Evolutionary conservation across 1,140 invertebrate genomes (phyloP), one percentile per base, ranked within the genome.

Genomic region (Lordiphosa stackelbergi): DNA sequence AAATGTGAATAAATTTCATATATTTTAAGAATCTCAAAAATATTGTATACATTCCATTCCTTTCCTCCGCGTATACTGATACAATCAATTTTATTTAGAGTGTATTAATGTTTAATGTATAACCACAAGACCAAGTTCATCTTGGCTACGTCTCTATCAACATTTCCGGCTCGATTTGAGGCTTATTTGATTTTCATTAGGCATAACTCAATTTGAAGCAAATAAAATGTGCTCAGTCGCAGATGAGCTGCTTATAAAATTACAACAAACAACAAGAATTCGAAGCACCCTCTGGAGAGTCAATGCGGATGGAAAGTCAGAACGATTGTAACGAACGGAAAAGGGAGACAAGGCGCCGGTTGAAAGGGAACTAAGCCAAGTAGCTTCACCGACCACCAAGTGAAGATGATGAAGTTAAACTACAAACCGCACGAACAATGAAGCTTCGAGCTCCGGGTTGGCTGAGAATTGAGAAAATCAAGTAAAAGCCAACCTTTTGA

Each of bases 101-200:
- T 31, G 28, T 31, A 31, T 3, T 8, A 2, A 19, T 19, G 2
- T 19, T 19, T 19, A 19, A 19, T 28, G 6, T 28, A 5, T 28
- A 28, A 28, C 5, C 24, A 31, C 45, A 61, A 46, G 51, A 43
- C 47, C 48, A 69, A 24, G 59, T 49, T 11, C 47, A 31, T 24
- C 42, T 35, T 46, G 48, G 24, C 43, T 36, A 53, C 41, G 41
- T 58, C 61, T 53, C 51, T 19, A 49, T 43, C 64, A 68, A 60
- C 77, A 66, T 69, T 83, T 83, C 77, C 77, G 77, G 69, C 77
- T 83, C 78, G 77, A 83, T 83, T 31, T 83, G 77, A 52, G 77
- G 78, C 77, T 83, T 83, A 83, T 83, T 83, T 83, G 77, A 83
- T 83, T 83, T 83, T 83, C 77, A 83, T 83, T 83, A 83, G 77